A percentile compares a stretch with the other conserved stretches of the same genome.
Conservation (phyloP, 2,113 vertebrate species). For the Phalacrocorax pelagicus region DNA sequence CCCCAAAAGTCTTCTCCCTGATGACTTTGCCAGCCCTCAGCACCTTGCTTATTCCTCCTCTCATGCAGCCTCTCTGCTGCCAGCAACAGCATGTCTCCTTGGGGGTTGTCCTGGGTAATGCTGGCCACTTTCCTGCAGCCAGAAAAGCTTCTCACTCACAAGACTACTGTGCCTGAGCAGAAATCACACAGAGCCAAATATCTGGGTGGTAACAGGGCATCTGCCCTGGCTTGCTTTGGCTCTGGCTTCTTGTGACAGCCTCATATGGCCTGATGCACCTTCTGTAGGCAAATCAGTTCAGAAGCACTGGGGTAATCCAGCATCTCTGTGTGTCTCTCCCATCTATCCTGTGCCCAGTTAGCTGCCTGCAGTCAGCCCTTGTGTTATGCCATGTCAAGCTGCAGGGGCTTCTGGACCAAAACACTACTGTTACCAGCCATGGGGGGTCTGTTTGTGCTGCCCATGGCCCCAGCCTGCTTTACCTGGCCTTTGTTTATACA, state of each 20-base stretch:
- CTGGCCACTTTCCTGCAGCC: neutral
- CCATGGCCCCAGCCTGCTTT: neutral
- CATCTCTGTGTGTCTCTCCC: neutral
- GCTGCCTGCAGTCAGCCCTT: neutral
- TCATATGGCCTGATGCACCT: accelerated
- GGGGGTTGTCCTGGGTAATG: neutral
- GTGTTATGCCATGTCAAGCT: neutral
- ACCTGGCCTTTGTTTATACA: neutral
- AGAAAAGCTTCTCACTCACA: neutral
- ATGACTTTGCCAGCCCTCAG: neutral
- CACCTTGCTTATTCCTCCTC: neutral
- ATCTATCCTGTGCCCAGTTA: neutral
- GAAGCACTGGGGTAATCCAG: neutral
- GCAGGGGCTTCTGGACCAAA: neutral
- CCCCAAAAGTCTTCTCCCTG: neutral
- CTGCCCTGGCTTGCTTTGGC: neutral
- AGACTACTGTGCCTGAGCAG: neutral
- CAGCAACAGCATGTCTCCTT: neutral
- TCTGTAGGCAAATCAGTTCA: neutral
- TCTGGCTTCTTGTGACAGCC: neutral
- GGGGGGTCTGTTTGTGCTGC: neutral
- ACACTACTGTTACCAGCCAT: neutral
- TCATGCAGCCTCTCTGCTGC: neutral
- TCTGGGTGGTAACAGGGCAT: neutral
- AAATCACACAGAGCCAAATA: neutral